Conservation (phyloP, 2,797 vertebrate genomes). For the Sciaenops ocellatus region DNA sequence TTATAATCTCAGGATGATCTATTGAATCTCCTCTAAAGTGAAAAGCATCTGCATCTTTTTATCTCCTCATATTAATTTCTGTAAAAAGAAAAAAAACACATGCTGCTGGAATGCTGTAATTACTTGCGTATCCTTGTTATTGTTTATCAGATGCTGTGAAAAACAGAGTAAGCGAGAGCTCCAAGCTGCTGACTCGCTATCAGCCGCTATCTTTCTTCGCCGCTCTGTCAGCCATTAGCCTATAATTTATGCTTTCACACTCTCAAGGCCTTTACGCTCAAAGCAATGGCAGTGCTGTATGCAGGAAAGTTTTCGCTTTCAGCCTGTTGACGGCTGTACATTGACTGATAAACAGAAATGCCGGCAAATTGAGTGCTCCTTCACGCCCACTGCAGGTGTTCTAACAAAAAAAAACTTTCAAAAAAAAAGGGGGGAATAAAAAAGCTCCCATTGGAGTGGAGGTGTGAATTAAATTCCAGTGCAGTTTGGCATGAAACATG, state of each 20-base stretch:
- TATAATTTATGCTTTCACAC: constrained; percentile 75
- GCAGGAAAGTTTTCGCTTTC: constrained; percentile 66
- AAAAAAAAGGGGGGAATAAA: background rate
- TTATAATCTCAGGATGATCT: constrained; percentile 55
- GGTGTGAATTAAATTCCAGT: constrained; percentile 60
- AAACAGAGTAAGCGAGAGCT: constrained; percentile 53
- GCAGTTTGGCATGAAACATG: constrained; percentile 31
- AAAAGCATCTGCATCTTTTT: constrained; percentile 60
- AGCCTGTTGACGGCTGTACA: constrained; percentile 62
- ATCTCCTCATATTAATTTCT: constrained; percentile 64
- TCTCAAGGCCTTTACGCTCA: constrained; percentile 51
- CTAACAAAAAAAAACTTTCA: constrained; percentile 46
- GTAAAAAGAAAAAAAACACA: background rate
- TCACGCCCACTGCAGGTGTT: constrained; percentile 74
- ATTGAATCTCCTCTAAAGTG: constrained; percentile 38
- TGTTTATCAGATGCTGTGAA: constrained; percentile 70
- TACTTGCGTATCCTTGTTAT: constrained; percentile 69
- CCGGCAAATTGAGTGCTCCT: constrained; percentile 57
- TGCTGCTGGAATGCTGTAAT: constrained; percentile 56
- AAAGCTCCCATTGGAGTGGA: constrained; percentile 34
- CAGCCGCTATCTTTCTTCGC: constrained; percentile 54
- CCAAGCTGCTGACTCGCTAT: constrained; percentile 65
- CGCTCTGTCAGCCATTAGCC: constrained; percentile 67
- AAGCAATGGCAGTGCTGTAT: constrained; percentile 32
- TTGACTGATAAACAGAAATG: constrained; percentile 68